Evolutionary conservation across 2,113 vertebrate species (phyloP), one percentile per base, ranked within the genome.

Genomic region (Calypte anna): DNA sequence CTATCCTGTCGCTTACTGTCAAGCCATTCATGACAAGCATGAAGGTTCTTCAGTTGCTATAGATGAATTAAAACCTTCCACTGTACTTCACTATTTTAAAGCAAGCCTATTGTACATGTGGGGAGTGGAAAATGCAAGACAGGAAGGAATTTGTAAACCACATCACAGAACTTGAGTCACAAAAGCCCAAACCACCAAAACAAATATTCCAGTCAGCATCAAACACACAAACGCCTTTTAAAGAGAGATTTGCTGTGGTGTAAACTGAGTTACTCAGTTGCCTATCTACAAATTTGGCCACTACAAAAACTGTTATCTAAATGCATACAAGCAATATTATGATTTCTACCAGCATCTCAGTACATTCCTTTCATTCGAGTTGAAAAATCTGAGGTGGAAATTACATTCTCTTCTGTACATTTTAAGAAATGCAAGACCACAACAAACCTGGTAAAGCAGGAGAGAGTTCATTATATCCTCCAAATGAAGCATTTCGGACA

Each of bases 401-500:
- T 44, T 48, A 28, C 20, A 57, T 14, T 94, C 1, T 19, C 44
- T 92, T 92, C 87, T 69, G 88, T 53, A 83, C 63, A 33, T 85
- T 72, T 78, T 67, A 68, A 95, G 90, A 89, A 96, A 97, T 24
- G 81, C 66, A 91, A 96, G 91, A 95, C 66, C 54, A 36, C 86
- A 90, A 99, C 99, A 98, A 98, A 99, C 99, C 99, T 99, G 98
- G 97, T 96, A 99, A 94, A 63, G 98, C 96, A 96, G 99, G 98
- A 80, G 98, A 97, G 95, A 99, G 98, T 96, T 99, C 99, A 44
- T 99, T 99, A 98, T 99, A 99, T 92, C 99, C 99, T 86, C 99
- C 99, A 83, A 99, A 99, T 5, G 99, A 99, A 97, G 99, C 99
- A 93, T 99, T 99, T 97, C 99, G 98, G 97, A 99, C 97, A 96